Percentiles rank a stretch among this genome's conserved stretches.
Conservation (phyloP, 1,140 invertebrate genomes). For the Drosophila guanche region DNA sequence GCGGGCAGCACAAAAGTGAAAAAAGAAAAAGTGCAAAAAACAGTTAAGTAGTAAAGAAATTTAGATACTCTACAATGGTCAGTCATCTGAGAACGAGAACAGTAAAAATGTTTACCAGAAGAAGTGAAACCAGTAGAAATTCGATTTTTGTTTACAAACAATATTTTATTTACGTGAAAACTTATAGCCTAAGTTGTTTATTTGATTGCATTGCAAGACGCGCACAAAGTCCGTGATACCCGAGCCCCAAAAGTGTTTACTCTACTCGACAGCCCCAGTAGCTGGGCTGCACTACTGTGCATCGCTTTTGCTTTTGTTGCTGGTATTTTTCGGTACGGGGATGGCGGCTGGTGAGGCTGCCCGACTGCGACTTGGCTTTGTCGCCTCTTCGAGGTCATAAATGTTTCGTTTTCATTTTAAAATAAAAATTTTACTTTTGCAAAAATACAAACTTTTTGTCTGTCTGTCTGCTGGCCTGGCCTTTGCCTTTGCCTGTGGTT, state of each 20-base stretch:
- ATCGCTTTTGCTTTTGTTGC: constrained; percentile 24
- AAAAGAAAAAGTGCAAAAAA: constrained; percentile 16
- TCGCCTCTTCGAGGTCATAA: constrained; percentile 66
- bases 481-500: constrained; percentile 15
- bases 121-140: too few species aligned
- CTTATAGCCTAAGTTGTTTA: too few species aligned
- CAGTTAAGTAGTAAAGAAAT: not conserved
- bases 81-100: too few species aligned
- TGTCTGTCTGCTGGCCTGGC: constrained; percentile 20
- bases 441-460: constrained; percentile 39
- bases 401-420: constrained; percentile 68
- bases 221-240: not conserved
- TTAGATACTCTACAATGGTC: not conserved
- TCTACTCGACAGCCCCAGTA: constrained; percentile 6
- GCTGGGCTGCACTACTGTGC: constrained; percentile 34
- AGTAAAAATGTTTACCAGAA: too few species aligned
- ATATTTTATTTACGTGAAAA: too few species aligned
- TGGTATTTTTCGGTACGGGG: constrained; percentile 21
- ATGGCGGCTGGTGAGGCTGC: constrained; percentile 3
- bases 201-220: too few species aligned
- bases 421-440: constrained; percentile 48
- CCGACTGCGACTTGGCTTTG: constrained; percentile 38
- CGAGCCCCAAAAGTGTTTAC: constrained; percentile 12
- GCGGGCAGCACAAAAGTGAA: not conserved
- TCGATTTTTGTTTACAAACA: too few species aligned